Evolutionary conservation across 2,797 vertebrate species (phyloP).

Genomic region (Vipera ursinii): DNA sequence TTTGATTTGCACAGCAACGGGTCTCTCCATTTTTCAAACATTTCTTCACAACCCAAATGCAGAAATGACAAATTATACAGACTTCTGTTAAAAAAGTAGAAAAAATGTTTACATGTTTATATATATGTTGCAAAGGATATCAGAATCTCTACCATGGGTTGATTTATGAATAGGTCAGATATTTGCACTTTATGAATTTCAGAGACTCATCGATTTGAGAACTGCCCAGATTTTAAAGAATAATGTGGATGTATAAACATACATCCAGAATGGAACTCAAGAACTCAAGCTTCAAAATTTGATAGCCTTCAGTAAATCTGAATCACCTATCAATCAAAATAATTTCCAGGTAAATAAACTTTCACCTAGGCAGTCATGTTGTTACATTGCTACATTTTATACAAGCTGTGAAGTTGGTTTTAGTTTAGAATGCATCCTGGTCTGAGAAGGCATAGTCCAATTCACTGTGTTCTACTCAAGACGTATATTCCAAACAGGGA

Average conservation of each 20-base stretch:
- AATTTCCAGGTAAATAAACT: neutral
- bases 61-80: neutral
- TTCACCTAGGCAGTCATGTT: neutral
- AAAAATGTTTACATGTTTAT: neutral
- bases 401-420: neutral
- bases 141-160: neutral
- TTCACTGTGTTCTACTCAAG: neutral
- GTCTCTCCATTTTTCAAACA: neutral
- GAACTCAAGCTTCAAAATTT: neutral
- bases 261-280: neutral
- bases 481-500: neutral
- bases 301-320: neutral
- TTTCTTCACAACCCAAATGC: conserved; percentile 10
- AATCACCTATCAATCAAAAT: neutral
- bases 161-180: neutral
- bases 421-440: neutral
- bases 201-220: too few relatives aligned
- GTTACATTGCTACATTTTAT: neutral
- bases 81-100: neutral
- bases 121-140: neutral
- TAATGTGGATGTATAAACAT: neutral
- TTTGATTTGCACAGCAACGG: conserved; percentile 28
- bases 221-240: neutral
- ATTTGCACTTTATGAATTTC: neutral
- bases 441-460: neutral